Evolutionary conservation across 2,797 vertebrate genomes (phyloP), one percentile per base, ranked within the genome.

Genomic region (Podargus strigoides): DNA sequence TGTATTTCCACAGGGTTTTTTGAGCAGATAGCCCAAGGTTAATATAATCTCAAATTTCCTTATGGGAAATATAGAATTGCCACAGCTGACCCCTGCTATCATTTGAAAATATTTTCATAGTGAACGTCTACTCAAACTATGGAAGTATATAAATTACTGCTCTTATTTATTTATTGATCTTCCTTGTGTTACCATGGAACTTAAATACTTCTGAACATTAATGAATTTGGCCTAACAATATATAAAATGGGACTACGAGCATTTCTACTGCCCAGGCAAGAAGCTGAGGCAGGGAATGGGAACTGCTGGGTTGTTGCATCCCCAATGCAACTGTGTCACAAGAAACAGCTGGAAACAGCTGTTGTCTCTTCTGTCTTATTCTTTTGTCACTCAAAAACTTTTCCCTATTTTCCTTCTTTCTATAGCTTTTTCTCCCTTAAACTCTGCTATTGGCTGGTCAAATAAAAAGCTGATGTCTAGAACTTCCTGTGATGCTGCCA

Each of bases 391-490:
- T 91, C 28, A 78, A 92, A 92, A 89, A 76, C 16, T 70, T 56
- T 80, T 56, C 90, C 44, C 49, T 62, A 34, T 32, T 83, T 64
- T 90, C 69, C 85, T 87, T 91, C 85, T 68, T 92, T 79, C 69
- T n/a, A n/a, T n/a, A 82, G 58, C 49, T 60, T 76, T 69, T 84
- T 92, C 80, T 66, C 74, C 56, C 85, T 52, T 85, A 77, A 95
- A 66, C 24, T 46, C 37, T 74, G 81, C 70, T 62, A 42, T 14
- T 72, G 75, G 42, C 47, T 92, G 63, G 27, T 58, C 72, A 96
- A 96, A 95, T 87, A 60, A 96, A 92, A 97, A 95, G 36, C 66
- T 73, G 82, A 63, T 94, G 89, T 87, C 62, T 22, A 89, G 83
- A 95, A 86, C 72, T 77, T 95, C 73, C 69, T 88, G 32, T 53